Evolutionary conservation across 2,797 vertebrate genomes (phyloP).

Genomic region (Galagoides demidoff): DNA sequence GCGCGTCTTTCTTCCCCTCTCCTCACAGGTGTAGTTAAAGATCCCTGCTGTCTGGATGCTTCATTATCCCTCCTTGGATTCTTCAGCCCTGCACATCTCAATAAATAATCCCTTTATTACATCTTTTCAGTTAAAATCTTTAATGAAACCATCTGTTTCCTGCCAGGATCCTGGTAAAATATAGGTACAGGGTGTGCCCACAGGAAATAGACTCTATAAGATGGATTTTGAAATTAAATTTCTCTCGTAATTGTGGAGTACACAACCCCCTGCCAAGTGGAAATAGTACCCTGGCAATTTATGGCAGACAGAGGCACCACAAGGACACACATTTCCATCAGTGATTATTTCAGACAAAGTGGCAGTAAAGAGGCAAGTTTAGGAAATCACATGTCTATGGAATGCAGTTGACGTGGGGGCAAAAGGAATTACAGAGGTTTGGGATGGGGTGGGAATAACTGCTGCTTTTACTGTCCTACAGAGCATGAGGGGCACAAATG

Average conservation of each 20-base stretch:
- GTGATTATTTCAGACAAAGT: not conserved
- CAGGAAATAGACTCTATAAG: not conserved
- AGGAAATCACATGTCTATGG: not conserved
- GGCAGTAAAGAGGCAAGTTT: not conserved
- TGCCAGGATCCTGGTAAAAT: not conserved
- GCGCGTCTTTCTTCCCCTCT: not conserved
- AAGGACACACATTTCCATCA: not conserved
- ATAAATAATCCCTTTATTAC: not conserved
- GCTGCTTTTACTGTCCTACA: not conserved
- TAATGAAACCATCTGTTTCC: not conserved
- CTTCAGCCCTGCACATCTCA: not conserved
- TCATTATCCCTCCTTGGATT: not conserved
- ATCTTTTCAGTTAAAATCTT: not conserved
- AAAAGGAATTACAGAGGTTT: not conserved
- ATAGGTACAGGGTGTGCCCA: not conserved
- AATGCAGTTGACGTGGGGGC: not conserved
- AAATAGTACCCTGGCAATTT: not conserved
- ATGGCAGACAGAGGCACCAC: not conserved
- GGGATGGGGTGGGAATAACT: too few relatives aligned
- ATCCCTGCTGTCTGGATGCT: not conserved
- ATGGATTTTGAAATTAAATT: not conserved
- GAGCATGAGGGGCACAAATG: not conserved
- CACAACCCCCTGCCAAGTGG: not conserved
- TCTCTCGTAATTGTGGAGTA: not conserved
- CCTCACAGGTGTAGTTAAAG: not conserved